Conservation (phyloP, 1,140 invertebrate genomes). For the Brachionus asplanchnoidis region DNA sequence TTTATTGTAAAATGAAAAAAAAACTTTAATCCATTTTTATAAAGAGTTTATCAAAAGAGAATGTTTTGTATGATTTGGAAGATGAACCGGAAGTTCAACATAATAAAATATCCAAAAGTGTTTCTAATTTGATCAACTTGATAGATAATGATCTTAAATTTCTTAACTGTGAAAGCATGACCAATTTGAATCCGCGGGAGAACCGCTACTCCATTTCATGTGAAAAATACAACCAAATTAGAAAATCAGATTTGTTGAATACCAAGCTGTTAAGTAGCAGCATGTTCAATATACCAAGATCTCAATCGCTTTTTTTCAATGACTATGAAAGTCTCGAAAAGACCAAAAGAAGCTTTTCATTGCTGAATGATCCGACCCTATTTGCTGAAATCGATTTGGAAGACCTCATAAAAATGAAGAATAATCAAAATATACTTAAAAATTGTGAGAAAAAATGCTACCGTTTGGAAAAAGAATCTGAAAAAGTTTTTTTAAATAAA, state of each 20-base stretch:
- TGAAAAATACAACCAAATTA: constrained; percentile 28
- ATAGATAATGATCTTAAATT: neutral
- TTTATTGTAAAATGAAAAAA: neutral
- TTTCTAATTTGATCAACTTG: neutral
- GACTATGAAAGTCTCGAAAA: neutral
- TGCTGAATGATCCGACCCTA: neutral
- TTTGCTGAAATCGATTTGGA: constrained; percentile 15
- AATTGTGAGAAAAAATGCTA: constrained; percentile 1
- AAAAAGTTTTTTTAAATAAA: neutral
- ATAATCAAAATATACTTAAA: neutral
- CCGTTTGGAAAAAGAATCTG: constrained; percentile 1
- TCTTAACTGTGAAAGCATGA: neutral
- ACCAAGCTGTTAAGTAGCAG: neutral
- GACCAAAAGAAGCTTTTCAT: neutral
- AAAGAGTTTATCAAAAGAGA: neutral
- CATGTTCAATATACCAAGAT: constrained; percentile 8
- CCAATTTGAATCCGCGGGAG: neutral
- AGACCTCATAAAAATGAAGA: constrained; percentile 10
- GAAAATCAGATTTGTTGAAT: neutral
- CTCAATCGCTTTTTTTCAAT: constrained; percentile 17
- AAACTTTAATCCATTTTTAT: neutral
- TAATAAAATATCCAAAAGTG: neutral
- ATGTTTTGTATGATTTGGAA: neutral
- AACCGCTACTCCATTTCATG: neutral
- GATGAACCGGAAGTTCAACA: neutral